These are phyloP conservation scores for Styela plicata DNA, from an alignment of 23 tunicate genomes.

Conservation along the genomic window DNA sequence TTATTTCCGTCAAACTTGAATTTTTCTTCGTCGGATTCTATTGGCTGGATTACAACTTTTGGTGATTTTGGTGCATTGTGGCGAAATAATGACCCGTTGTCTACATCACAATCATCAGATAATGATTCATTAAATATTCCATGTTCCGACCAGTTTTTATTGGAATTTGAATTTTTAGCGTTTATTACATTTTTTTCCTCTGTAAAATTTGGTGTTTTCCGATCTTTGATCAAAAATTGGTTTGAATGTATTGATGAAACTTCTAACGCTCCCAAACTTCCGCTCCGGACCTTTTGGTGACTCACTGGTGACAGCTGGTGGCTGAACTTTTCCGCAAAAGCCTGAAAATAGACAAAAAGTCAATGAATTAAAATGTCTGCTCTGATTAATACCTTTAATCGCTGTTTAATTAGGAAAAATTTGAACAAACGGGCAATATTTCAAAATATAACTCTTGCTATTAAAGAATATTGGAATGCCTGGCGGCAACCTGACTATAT, in stretches of 20 bases:
- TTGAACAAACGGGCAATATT: no score
- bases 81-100: neutral
- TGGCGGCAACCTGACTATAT: no score
- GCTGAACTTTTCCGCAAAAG: neutral
- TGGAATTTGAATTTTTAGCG: neutral
- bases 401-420: no score
- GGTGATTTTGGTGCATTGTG: slow-evolving; percentile 1
- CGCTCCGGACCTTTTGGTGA: neutral
- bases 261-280: neutral
- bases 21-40: neutral
- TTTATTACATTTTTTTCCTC: neutral
- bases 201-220: neutral
- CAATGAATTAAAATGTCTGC: no score
- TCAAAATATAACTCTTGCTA: no score
- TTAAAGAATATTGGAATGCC: no score
- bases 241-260: neutral
- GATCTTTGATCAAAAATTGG: neutral
- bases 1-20: slow-evolving; percentile 12
- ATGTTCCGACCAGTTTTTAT: no score
- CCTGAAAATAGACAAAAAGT: neutral
- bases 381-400: no score
- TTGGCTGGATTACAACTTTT: slow-evolving; percentile 20
- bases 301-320: slow-evolving; percentile 1
- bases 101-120: neutral
- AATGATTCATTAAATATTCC: neutral